Conservation (phyloP, 2,797 vertebrate species). For the Pogonophryne albipinna region DNA sequence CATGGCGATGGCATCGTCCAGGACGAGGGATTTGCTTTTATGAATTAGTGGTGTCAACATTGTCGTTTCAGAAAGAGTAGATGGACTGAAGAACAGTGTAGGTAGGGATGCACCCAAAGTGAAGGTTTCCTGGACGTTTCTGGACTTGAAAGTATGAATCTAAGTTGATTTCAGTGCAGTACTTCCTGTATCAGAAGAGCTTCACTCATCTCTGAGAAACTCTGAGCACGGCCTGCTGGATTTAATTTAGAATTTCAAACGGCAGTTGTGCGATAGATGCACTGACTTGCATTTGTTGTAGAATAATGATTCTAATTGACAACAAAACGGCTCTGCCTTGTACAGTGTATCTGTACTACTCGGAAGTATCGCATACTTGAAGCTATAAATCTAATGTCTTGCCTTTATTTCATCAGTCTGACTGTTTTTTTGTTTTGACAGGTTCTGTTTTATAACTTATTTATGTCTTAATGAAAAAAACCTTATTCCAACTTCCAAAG, state of each 20-base stretch:
- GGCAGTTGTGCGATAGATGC: conserved; percentile 22
- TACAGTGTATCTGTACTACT: conserved; percentile 54
- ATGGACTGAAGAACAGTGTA: conserved; percentile 29
- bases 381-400: conserved; percentile 84
- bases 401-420: conserved; percentile 87
- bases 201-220: conserved; percentile 23
- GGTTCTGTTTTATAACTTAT: conserved; percentile 87
- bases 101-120: conserved; percentile 27
- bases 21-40: conserved; percentile 39
- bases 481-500: conserved; percentile 97
- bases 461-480: conserved; percentile 87
- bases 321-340: conserved; percentile 52
- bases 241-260: conserved; percentile 59
- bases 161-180: conserved; percentile 32
- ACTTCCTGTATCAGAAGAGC: conserved; percentile 39
- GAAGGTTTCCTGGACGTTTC: conserved; percentile 36
- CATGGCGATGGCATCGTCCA: conserved; percentile 21
- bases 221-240: conserved; percentile 45
- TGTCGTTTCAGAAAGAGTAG: conserved; percentile 52
- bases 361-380: conserved; percentile 91
- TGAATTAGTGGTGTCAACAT: conserved; percentile 53
- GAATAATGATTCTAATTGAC: conserved; percentile 36
- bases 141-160: conserved; percentile 47
- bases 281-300: conserved; percentile 24
- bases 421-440: conserved; percentile 79